Percentiles rank a stretch among this genome's conserved stretches.
Evolutionary conservation across 2,888 invertebrate genomes (phyloP).

Genomic region (Synanthedon myopaeformis): DNA sequence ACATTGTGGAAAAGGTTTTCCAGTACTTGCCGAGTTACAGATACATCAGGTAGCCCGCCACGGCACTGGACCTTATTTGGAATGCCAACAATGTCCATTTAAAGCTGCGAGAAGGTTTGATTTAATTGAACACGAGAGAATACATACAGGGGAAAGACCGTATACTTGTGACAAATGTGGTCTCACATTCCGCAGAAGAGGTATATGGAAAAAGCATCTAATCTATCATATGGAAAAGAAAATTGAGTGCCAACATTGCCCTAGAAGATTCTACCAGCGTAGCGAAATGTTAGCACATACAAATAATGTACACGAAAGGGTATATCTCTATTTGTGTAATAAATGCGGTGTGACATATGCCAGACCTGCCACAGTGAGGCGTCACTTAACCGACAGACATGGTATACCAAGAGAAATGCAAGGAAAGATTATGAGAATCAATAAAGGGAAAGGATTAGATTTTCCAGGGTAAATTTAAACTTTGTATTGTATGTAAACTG

Average conservation of each 20-base stretch:
- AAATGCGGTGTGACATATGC: conserved; percentile 47
- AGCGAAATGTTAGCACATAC: conserved; percentile 40
- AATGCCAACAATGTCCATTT: conserved; percentile 43
- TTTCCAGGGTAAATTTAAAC: background rate
- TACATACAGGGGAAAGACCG: conserved; percentile 54
- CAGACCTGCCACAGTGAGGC: conserved; percentile 37
- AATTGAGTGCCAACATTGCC: conserved; percentile 41
- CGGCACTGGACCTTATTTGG: conserved; percentile 34
- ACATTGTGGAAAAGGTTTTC: conserved; percentile 48
- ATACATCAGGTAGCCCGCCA: conserved; percentile 40
- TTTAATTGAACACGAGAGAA: conserved; percentile 42
- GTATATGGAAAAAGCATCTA: conserved; percentile 51
- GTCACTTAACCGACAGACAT: conserved; percentile 45
- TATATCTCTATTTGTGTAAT: conserved; percentile 41
- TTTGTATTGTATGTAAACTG: too few relatives aligned
- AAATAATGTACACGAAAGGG: conserved; percentile 45
- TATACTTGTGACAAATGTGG: conserved; percentile 57
- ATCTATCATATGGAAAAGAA: conserved; percentile 47
- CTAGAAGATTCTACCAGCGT: conserved; percentile 35
- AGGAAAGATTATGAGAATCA: conserved; percentile 36
- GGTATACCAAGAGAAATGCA: conserved; percentile 48
- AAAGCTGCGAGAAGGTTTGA: conserved; percentile 39
- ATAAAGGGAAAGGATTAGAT: background rate
- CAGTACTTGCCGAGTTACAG: conserved; percentile 28
- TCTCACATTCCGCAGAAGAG: conserved; percentile 43